phyloP scores from a whole-genome alignment of 2,113 vertebrate genomes.

The Raja brachyura region DNA sequence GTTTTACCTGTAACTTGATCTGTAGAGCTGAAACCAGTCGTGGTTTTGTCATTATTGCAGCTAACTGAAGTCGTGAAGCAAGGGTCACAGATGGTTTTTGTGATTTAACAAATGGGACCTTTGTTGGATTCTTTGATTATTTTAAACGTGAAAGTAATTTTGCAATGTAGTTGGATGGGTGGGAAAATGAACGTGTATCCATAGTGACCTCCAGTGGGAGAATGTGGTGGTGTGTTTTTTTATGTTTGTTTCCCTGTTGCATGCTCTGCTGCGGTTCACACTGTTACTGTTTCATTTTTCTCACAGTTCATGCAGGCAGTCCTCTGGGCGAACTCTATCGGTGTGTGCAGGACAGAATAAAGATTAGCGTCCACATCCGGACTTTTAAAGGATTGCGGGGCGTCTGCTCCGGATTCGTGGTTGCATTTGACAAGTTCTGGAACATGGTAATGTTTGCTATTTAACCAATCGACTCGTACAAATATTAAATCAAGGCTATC shows the following conservation, averaged over 20 bases:
- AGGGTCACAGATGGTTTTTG: not conserved
- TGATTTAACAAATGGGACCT: not conserved
- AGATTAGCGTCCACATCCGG: constrained; percentile 87
- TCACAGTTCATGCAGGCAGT: constrained; percentile 77
- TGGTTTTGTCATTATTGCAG: not conserved
- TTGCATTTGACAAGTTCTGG: constrained; percentile 98
- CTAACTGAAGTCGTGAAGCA: not conserved
- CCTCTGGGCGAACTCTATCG: constrained; percentile 84
- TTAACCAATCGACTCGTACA: not conserved
- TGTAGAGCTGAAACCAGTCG: not conserved
- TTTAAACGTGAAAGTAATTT: not conserved
- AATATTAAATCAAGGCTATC: not conserved
- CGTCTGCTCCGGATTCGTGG: constrained; percentile 86
- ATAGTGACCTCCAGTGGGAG: not conserved
- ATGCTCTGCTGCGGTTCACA: not conserved
- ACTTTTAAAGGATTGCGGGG: constrained; percentile 93
- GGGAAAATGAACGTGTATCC: not conserved
- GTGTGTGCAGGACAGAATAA: constrained; percentile 78
- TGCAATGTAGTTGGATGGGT: not conserved
- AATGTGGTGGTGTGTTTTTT: not conserved
- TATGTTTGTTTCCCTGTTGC: not conserved
- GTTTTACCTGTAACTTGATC: not conserved
- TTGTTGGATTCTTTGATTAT: not conserved
- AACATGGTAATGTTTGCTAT: constrained; percentile 74
- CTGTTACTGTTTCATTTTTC: constrained; percentile 42